These are phyloP conservation scores for Pandemis cinnamomeana DNA, from an alignment of 2,888 invertebrate genomes.

Conservation along the genomic window DNA sequence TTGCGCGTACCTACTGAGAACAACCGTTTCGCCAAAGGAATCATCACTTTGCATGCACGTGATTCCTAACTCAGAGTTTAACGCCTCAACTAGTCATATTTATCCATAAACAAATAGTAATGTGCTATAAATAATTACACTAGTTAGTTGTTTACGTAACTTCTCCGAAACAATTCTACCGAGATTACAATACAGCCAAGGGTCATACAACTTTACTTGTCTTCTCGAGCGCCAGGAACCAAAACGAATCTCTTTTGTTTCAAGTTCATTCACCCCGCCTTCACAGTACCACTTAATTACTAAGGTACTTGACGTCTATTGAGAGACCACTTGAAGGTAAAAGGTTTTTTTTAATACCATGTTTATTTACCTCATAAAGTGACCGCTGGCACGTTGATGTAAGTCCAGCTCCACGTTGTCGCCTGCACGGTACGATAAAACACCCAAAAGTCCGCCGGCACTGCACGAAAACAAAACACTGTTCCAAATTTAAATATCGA, in stretches of 20 bases:
- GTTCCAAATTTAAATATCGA: constrained; percentile 47
- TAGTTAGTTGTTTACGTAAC: constrained; percentile 6
- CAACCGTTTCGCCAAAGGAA: too few relatives aligned
- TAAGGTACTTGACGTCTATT: constrained; percentile 3
- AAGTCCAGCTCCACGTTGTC: constrained; percentile 90
- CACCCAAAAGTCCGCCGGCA: constrained; percentile 62
- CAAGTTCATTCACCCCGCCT: constrained; percentile 23
- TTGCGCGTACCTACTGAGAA: too few relatives aligned
- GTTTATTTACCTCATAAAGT: constrained; percentile 87
- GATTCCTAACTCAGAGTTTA: too few relatives aligned
- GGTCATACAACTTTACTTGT: constrained; percentile 1
- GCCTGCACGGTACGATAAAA: constrained; percentile 70
- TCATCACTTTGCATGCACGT: too few relatives aligned
- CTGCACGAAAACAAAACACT: constrained; percentile 62
- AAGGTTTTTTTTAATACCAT: constrained; percentile 23
- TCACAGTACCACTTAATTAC: background rate
- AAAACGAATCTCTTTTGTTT: constrained; percentile 30
- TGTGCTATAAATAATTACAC: background rate
- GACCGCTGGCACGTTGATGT: constrained; percentile 90
- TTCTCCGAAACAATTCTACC: constrained; percentile 29
- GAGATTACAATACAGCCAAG: constrained; percentile 8
- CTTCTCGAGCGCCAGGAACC: constrained; percentile 22
- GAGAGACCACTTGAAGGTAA: constrained; percentile 3
- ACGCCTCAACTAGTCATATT: too few relatives aligned
- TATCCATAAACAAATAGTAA: background rate